phyloP scores from a whole-genome alignment of 2,113 vertebrate species.

The Notothenia coriiceps region DNA sequence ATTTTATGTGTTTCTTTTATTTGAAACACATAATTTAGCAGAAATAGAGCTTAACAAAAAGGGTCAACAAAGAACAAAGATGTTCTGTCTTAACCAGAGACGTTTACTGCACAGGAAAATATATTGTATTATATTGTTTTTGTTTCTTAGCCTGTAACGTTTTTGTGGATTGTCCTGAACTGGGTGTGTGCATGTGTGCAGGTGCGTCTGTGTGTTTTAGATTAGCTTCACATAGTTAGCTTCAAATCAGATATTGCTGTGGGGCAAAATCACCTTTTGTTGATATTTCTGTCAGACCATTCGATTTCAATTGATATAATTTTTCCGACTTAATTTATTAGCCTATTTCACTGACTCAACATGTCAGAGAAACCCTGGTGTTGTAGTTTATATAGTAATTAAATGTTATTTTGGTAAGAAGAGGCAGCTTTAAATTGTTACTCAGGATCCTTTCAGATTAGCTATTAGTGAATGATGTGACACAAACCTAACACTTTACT shows the following conservation, averaged over 20 bases:
- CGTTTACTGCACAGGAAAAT: neutral
- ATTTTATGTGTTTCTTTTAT: neutral
- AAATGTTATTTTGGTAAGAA: neutral
- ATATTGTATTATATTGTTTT: neutral
- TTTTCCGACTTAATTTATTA: neutral
- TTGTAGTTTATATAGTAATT: slow-evolving; percentile 1
- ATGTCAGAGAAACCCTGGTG: neutral
- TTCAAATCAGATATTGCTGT: neutral
- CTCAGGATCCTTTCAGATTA: slow-evolving; percentile 10
- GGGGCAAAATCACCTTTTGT: neutral
- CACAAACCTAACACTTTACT: slow-evolving; percentile 5
- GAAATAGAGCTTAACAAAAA: neutral
- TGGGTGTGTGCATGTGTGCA: neutral
- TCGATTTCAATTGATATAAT: neutral
- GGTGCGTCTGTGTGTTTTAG: neutral
- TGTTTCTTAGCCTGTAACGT: too few species aligned
- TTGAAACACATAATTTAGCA: neutral
- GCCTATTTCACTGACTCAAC: neutral
- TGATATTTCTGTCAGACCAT: neutral
- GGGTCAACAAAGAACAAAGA: neutral
- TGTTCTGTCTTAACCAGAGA: neutral
- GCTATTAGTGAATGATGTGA: neutral
- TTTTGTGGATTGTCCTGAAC: too few species aligned
- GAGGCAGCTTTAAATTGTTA: neutral
- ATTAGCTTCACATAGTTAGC: neutral